Conservation (phyloP, 2,113 vertebrate genomes). For the Lynx canadensis region DNA sequence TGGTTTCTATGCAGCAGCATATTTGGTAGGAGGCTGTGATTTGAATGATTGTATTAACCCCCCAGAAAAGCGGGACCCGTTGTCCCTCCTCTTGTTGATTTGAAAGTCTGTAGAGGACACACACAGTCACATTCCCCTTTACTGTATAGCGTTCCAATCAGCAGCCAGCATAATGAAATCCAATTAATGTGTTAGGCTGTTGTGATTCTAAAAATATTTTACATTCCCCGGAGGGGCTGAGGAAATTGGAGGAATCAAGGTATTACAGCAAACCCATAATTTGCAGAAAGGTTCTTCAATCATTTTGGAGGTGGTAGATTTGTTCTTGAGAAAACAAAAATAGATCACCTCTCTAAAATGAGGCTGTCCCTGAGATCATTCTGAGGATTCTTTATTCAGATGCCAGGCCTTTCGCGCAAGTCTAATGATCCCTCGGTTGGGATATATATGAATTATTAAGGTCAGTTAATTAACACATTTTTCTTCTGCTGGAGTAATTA, state of each 20-base stretch:
- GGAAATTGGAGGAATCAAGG: constrained; percentile 42
- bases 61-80: neutral
- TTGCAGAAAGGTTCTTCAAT: constrained; percentile 66
- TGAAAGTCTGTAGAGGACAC: constrained; percentile 57
- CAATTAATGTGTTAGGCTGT: constrained; percentile 30
- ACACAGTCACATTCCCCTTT: constrained; percentile 39
- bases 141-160: constrained; percentile 70
- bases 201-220: constrained; percentile 69
- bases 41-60: neutral
- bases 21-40: neutral
- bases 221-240: neutral
- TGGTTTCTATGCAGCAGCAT: neutral
- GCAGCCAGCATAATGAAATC: constrained; percentile 70
- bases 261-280: constrained; percentile 57
- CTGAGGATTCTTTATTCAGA: neutral
- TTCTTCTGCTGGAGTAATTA: constrained; percentile 73
- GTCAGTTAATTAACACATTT: constrained; percentile 69
- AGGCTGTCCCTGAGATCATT: constrained; percentile 26
- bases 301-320: constrained; percentile 62
- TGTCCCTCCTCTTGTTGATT: neutral
- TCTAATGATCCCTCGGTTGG: constrained; percentile 31
- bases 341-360: constrained; percentile 59
- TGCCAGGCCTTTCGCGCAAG: neutral
- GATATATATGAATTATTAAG: constrained; percentile 75
- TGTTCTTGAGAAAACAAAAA: constrained; percentile 74